These are phyloP conservation scores for Hippocampus barbouri DNA, from an alignment of 2,113 vertebrate species.

Conservation along the genomic window DNA sequence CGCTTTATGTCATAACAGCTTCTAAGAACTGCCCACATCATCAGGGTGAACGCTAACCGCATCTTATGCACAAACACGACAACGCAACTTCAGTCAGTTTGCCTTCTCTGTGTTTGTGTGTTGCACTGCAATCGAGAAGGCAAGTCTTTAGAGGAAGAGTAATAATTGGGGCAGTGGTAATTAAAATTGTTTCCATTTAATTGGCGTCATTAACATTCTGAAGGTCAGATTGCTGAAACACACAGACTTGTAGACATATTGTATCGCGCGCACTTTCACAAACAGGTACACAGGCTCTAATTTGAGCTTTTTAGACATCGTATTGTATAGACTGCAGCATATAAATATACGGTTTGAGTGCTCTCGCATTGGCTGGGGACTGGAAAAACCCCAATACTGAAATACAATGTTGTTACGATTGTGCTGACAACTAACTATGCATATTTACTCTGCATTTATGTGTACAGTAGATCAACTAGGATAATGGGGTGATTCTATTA, in stretches of 20 bases:
- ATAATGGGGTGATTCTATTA: neutral
- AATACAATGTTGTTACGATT: neutral
- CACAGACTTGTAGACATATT: constrained; percentile 8
- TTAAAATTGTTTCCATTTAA: constrained; percentile 47
- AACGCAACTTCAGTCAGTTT: neutral
- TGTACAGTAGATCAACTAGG: neutral
- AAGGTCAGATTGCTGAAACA: constrained; percentile 32
- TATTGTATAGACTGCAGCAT: neutral
- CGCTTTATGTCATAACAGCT: constrained; percentile 8
- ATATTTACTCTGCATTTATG: neutral
- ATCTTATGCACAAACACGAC: neutral
- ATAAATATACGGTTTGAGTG: neutral
- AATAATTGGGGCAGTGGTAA: constrained; percentile 30
- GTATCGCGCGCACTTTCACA: neutral
- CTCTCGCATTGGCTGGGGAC: too few species aligned
- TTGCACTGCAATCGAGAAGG: constrained; percentile 8
- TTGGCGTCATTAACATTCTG: constrained; percentile 28
- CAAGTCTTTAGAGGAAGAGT: constrained; percentile 11
- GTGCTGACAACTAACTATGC: neutral
- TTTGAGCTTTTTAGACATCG: neutral
- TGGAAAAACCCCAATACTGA: neutral
- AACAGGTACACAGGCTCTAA: constrained; percentile 1
- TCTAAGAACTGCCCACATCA: constrained; percentile 13
- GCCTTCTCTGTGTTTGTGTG: neutral
- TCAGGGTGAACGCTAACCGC: neutral